Base-by-base conservation (phyloP, 2,113 vertebrate genomes). In the Kryptolebias marmoratus region DNA sequence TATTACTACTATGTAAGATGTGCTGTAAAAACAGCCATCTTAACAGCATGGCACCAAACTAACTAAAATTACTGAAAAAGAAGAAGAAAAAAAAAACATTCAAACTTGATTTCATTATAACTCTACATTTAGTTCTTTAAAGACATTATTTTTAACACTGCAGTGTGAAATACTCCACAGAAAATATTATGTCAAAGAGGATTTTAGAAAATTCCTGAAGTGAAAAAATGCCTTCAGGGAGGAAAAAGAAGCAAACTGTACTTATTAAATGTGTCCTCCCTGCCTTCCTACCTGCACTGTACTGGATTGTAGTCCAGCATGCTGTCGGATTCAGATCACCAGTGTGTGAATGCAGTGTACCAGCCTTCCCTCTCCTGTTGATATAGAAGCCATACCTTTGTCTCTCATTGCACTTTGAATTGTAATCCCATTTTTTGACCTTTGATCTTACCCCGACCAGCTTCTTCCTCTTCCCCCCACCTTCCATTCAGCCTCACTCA, bases 261-360 rank as follows among this genome's bases (percentile, higher is more conserved):
- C 42, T 71, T 65, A 55, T 61, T 55, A 61, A 16, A 32, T 60
- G 31, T 74, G 39, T 67, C 3, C 65, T 68, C 73, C 80, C 73
- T 81, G 47, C 65, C 52, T 61, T 62, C 54, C 66, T 75, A 54
- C 79, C 72, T 6, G 2, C 64, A 52, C 75, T 85, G 56, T 71
- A 48, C 16, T 76, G 68, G 54, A 49, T 48, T 80, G 53, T 61
- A 72, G 68, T 75, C 12, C 48, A 70, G 90, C 90, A 90, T 92
- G 88, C 64, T 68, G 82, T 75, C 73, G 61, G 53, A 80, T 64
- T 69, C 62, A 79, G 45, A 79, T 76, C 75, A 80, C 77, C 39
- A 31, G 5, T 48, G 5, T 87, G 67, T 83, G 73, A 81, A 88
- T 87, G 82, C 80, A 68, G 64, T 73, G 30, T 71, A 60, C 70